phyloP scores from a whole-genome alignment of 2,113 vertebrate species.

The Pleuronectes platessa region DNA sequence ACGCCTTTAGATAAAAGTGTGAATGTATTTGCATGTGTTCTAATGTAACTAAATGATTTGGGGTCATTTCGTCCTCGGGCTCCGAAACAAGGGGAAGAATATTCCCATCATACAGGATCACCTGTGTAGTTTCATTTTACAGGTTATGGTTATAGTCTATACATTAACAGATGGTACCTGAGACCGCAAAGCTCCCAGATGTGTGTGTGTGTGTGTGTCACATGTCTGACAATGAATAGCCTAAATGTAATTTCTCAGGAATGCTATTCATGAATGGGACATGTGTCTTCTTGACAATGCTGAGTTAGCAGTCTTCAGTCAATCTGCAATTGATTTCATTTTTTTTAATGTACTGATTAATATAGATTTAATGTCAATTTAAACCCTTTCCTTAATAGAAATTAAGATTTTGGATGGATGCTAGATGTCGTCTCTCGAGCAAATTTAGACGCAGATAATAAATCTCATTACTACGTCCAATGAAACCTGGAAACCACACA shows the following conservation, averaged over 20 bases:
- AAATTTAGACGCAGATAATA: no score
- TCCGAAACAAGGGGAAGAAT: neutral
- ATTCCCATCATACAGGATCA: constrained; percentile 37
- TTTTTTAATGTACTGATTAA: no score
- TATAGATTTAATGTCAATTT: no score
- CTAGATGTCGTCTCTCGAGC: no score
- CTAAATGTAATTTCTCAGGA: constrained; percentile 61
- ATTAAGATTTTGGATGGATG: no score
- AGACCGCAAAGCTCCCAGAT: constrained; percentile 24
- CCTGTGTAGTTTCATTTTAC: constrained; percentile 59
- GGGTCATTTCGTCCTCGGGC: constrained; percentile 14
- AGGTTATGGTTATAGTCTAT: constrained; percentile 22
- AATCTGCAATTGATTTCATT: constrained; percentile 6
- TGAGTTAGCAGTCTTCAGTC: neutral
- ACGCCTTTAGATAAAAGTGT: neutral
- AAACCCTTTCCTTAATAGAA: no score
- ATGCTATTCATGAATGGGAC: constrained; percentile 52
- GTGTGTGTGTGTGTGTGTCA: neutral
- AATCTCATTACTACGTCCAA: no score
- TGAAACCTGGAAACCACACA: no score
- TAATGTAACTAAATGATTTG: neutral
- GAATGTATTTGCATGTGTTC: neutral
- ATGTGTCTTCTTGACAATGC: constrained; percentile 17
- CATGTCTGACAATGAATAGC: constrained; percentile 23
- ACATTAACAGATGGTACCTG: constrained; percentile 38